These are phyloP conservation scores for Menidia menidia DNA, from an alignment of 2,797 vertebrate genomes.

Conservation along the genomic window DNA sequence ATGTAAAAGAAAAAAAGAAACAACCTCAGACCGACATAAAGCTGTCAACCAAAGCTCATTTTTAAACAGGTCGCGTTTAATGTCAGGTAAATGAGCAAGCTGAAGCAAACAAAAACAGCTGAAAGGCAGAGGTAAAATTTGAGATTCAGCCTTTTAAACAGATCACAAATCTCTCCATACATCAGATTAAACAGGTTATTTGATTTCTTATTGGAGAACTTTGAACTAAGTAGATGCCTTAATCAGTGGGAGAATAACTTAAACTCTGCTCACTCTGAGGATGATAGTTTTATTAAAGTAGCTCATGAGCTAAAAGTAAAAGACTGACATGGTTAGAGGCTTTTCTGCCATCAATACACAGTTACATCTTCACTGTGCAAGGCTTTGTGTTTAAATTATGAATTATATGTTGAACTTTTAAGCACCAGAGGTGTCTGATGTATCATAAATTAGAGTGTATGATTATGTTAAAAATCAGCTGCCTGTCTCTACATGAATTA, in stretches of 20 bases:
- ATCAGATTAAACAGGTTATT: not conserved
- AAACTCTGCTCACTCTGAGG: not conserved
- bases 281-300: not conserved
- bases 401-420: not conserved
- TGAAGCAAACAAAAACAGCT: not conserved
- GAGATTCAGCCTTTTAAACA: not conserved
- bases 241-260: not conserved
- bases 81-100: not conserved
- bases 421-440: not conserved
- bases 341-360: not conserved
- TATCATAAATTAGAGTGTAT: not conserved
- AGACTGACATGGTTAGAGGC: not conserved
- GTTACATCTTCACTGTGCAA: not conserved
- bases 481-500: not conserved
- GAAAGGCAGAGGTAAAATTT: not conserved
- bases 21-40: no score
- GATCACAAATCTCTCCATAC: not conserved
- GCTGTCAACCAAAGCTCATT: no score
- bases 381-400: not conserved
- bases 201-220: not conserved
- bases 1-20: no score
- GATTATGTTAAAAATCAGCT: not conserved
- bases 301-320: not conserved
- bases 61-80: no score
- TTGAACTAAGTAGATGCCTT: not conserved